Percentiles rank a stretch among this genome's conserved stretches.
phyloP scores from a whole-genome alignment of 1,140 invertebrate species.

The Procambarus clarkii region DNA sequence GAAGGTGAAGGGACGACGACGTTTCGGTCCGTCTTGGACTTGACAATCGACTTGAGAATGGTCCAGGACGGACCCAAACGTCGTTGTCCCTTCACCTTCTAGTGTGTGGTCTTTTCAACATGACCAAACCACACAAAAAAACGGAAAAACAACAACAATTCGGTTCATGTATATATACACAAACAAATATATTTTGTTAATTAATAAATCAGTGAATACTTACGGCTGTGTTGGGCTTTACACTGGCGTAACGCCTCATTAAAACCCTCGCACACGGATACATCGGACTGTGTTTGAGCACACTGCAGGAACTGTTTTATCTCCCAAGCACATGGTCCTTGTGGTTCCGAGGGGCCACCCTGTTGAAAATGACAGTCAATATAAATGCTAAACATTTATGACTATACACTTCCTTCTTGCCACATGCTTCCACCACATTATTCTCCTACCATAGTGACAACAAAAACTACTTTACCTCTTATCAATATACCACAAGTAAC shows the following conservation, averaged over 20 bases:
- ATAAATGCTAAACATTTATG: neutral
- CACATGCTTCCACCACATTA: no score
- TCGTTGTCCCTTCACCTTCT: no score
- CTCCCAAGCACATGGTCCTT: slow-evolving; percentile 89
- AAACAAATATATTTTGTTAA: neutral
- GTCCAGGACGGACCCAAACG: no score
- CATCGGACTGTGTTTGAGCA: slow-evolving; percentile 88
- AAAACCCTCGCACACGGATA: slow-evolving; percentile 92
- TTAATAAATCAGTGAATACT: neutral
- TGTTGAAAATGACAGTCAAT: neutral
- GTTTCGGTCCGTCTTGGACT: no score
- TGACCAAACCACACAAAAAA: neutral
- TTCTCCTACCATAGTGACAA: no score
- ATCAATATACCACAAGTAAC: no score
- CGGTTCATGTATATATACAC: neutral
- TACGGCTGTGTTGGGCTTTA: slow-evolving; percentile 73
- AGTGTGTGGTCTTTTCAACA: no score
- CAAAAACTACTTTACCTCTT: no score
- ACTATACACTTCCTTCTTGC: no score
- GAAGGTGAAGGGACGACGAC: no score
- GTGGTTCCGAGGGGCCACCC: slow-evolving; percentile 76
- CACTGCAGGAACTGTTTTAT: slow-evolving; percentile 93
- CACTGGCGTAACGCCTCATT: slow-evolving; percentile 95
- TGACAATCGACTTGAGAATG: no score
- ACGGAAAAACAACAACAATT: neutral